A percentile compares a stretch with the other conserved stretches of the same genome.
phyloP scores from a whole-genome alignment of 2,888 invertebrate species.

The Nemapogon koenigi region DNA sequence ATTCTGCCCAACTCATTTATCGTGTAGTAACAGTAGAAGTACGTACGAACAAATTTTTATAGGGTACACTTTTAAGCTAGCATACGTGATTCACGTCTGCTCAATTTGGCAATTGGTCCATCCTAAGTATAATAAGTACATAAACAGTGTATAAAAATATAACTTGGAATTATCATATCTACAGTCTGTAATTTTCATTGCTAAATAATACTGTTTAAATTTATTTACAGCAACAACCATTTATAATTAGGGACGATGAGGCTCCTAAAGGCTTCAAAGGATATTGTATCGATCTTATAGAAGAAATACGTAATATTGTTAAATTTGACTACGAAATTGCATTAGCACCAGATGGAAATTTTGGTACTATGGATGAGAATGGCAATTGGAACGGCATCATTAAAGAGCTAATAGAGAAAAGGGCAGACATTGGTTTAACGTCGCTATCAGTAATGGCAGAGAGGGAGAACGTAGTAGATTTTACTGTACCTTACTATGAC shows the following conservation, averaged over 20 bases:
- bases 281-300: slow-evolving; percentile 93
- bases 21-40: slow-evolving; percentile 86
- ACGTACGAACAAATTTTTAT: no score
- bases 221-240: slow-evolving; percentile 77
- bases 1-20: slow-evolving; percentile 84
- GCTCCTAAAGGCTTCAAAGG: slow-evolving; percentile 77
- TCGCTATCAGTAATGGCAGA: slow-evolving; percentile 98
- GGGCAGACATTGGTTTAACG: slow-evolving; percentile 92
- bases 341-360: slow-evolving; percentile 80
- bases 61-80: no score
- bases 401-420: slow-evolving; percentile 80
- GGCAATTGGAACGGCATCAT: slow-evolving; percentile 88
- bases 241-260: slow-evolving; percentile 74
- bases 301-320: slow-evolving; percentile 83
- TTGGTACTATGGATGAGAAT: slow-evolving; percentile 88
- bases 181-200: no score
- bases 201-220: no score
- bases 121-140: no score
- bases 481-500: slow-evolving; percentile 98
- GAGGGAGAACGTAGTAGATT: slow-evolving; percentile 95
- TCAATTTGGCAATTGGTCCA: no score
- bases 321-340: slow-evolving; percentile 91
- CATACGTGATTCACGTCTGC: no score
- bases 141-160: no score
- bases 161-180: no score